These are phyloP conservation scores for Glareola pratincola DNA, from an alignment of 2,113 vertebrate genomes.

Conservation along the genomic window DNA sequence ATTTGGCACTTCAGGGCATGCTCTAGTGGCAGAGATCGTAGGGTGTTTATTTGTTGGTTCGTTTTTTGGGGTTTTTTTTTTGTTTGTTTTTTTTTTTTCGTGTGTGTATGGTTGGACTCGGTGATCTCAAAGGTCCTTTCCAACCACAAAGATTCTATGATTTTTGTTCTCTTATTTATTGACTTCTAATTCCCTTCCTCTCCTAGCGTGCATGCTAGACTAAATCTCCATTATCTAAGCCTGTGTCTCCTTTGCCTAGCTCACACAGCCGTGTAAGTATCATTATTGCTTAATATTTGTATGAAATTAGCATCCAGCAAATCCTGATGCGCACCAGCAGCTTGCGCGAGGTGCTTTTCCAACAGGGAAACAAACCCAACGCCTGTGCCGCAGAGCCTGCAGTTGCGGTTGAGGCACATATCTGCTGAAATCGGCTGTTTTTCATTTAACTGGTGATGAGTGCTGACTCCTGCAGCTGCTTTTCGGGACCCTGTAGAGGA, in stretches of 20 bases:
- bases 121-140: too few relatives aligned
- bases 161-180: too few relatives aligned
- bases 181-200: not conserved
- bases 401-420: not conserved
- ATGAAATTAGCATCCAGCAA: not conserved
- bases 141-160: too few relatives aligned
- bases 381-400: not conserved
- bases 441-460: not conserved
- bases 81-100: too few relatives aligned
- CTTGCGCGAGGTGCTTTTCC: not conserved
- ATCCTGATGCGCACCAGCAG: not conserved
- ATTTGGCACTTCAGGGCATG: too few relatives aligned
- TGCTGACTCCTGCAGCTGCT: not conserved
- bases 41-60: too few relatives aligned
- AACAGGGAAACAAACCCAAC: not conserved
- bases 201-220: not conserved
- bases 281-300: not conserved
- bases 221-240: constrained; percentile 1
- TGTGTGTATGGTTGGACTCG: too few relatives aligned
- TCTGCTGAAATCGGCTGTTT: not conserved
- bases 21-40: too few relatives aligned
- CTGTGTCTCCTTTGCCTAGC: not conserved
- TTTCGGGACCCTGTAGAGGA: not conserved
- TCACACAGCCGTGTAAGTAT: not conserved
- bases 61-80: too few relatives aligned